Evolutionary conservation across 2,797 vertebrate species (phyloP).

Genomic region (Scolopax rusticola): DNA sequence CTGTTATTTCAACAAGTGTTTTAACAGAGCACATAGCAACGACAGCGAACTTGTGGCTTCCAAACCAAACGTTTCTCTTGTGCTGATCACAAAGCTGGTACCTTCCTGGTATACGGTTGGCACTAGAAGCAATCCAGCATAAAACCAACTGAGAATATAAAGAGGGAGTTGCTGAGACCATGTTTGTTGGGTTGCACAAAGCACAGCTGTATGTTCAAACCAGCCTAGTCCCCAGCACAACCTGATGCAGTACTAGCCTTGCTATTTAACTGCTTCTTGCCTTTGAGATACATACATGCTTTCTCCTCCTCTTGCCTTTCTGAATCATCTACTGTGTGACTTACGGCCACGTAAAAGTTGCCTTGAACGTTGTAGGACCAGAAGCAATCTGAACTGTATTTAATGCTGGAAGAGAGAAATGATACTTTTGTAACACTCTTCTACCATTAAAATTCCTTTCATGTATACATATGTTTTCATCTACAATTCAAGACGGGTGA

Average conservation of each 20-base stretch:
- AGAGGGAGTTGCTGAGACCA: not conserved
- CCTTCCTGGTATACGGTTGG: not conserved
- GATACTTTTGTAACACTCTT: not conserved
- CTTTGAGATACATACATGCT: not conserved
- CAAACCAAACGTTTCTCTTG: not conserved
- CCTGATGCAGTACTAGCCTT: not conserved
- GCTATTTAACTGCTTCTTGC: not conserved
- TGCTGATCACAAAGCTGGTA: not conserved
- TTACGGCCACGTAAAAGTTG: not conserved
- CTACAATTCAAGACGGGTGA: not conserved
- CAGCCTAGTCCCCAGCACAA: not conserved
- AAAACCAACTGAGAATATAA: not conserved
- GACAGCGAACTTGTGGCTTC: not conserved
- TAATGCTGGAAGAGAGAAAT: not conserved
- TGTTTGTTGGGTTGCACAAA: not conserved
- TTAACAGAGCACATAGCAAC: not conserved
- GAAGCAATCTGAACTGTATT: not conserved
- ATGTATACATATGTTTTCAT: not conserved
- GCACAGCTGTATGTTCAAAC: not conserved
- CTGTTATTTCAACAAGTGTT: not conserved
- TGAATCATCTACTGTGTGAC: not conserved
- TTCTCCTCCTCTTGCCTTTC: not conserved
- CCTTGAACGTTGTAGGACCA: accelerated
- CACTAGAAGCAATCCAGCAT: not conserved
- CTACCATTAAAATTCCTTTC: not conserved